A percentile compares a stretch with the other conserved stretches of the same genome.
Conservation (phyloP, 2,888 invertebrate genomes). For the Blomia tropicalis region DNA sequence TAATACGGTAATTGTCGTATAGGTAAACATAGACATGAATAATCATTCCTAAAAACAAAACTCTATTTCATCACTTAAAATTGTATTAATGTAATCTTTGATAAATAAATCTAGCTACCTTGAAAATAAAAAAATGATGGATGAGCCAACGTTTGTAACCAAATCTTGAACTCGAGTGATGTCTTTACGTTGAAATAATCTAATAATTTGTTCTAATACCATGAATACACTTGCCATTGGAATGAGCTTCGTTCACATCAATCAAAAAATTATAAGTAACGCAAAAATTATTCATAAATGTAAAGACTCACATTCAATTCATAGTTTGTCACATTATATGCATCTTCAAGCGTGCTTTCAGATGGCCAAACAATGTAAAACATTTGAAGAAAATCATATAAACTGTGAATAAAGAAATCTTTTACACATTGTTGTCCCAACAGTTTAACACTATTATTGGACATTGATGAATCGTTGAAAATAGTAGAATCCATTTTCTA, state of each 20-base stretch:
- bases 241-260: too few relatives aligned
- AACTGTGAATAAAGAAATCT: neutral
- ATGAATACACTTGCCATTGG: slow-evolving; percentile 8
- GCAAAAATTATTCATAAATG: neutral
- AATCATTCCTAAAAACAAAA: neutral
- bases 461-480: neutral
- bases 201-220: slow-evolving; percentile 6
- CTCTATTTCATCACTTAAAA: neutral
- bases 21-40: neutral
- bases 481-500: neutral
- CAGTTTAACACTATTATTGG: neutral
- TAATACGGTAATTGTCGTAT: slow-evolving; percentile 16
- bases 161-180: slow-evolving; percentile 11
- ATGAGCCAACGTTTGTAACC: slow-evolving; percentile 8
- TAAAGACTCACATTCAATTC: slow-evolving; percentile 11
- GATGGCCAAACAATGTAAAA: slow-evolving; percentile 18
- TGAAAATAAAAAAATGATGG: slow-evolving; percentile 6
- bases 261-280: neutral
- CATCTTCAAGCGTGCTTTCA: neutral
- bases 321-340: slow-evolving; percentile 14
- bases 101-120: neutral
- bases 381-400: slow-evolving; percentile 13
- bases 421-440: slow-evolving; percentile 3
- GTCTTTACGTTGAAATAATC: slow-evolving; percentile 16
- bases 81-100: neutral